Base-by-base conservation (phyloP, 1,140 invertebrate species). In the Pollicipes pollicipes region DNA sequence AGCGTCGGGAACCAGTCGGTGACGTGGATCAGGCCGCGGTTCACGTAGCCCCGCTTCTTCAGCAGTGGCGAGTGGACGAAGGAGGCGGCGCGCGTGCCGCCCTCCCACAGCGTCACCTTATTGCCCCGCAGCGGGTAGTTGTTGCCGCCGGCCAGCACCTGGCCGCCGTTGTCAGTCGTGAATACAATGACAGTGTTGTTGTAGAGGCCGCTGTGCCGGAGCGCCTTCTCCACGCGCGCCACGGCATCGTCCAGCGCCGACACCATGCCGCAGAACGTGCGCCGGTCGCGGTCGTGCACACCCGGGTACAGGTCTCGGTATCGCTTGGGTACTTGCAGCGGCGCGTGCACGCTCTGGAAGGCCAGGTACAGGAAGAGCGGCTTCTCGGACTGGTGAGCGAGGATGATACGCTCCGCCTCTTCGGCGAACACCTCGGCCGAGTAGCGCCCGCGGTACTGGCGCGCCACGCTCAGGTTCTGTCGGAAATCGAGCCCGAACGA, bases 361-460 rank as follows among this genome's bases (percentile, higher is more conserved):
- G 82, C 78, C 68, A 83, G 73, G 74, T 81, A 83, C 70, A 83
- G 76, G 74, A 82, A 83, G 70, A 82, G 75, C 0, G 82, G 82
- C 72, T 75, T 81, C 81, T 30, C 6, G 6, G 6, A 8, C 6
- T 35, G 6, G 35, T 35, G 35, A 6, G 6, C 35, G 35, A 6
- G 6, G 35, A 35, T 35, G 35, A 35, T 35, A 17, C 35, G 35
- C 35, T 35, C 35, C 6, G 35, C 35, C 6, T 17, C 6, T 8
- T 6, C 6, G 35, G 35, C 35, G 35, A 35, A 35, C 35, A 35
- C 6, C 35, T 35, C 80, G 30, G 81, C 81, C 2, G 81, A 82
- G 72, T 82, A 82, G n/a, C 76, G 70, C 10, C 79, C 79, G 71
- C 76, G n/a, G n/a, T n/a, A n/a, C n/a, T n/a, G n/a, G n/a, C n/a